These are phyloP conservation scores for Hiodon tergisus DNA, from an alignment of 2,113 vertebrate genomes.

Conservation along the genomic window DNA sequence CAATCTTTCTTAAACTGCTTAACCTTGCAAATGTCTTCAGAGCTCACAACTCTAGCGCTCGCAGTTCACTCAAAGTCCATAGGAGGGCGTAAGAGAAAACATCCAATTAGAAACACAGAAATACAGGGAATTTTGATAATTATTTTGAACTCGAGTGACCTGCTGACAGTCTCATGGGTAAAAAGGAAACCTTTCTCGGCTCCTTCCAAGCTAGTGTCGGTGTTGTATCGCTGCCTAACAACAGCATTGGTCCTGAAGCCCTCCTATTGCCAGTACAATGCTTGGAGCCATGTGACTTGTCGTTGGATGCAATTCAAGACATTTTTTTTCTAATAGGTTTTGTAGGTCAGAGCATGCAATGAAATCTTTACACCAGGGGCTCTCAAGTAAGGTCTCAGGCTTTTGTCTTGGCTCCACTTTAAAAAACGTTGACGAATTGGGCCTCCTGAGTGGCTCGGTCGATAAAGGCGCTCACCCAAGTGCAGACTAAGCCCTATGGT, in stretches of 20 bases:
- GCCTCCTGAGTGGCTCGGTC: neutral
- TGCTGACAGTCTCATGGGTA: neutral
- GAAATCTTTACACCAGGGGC: neutral
- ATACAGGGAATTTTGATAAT: neutral
- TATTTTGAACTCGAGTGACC: neutral
- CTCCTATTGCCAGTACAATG: neutral
- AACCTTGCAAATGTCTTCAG: neutral
- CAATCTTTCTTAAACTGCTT: neutral
- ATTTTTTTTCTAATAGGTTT: neutral
- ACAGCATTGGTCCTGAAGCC: neutral
- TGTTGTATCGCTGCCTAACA: neutral
- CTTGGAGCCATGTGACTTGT: neutral
- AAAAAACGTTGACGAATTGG: neutral
- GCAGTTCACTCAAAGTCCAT: constrained; percentile 24
- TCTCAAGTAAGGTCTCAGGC: neutral
- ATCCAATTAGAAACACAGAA: constrained; percentile 15
- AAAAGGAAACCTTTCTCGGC: neutral
- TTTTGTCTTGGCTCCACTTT: neutral
- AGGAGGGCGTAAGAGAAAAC: constrained; percentile 25
- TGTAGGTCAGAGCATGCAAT: neutral
- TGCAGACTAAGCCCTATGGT: too few species aligned
- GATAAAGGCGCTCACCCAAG: neutral
- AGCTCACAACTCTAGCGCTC: neutral
- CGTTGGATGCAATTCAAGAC: neutral
- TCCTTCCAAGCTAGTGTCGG: neutral